Base-by-base conservation (phyloP, 2,888 invertebrate genomes). In the Callimorpha dominula region DNA sequence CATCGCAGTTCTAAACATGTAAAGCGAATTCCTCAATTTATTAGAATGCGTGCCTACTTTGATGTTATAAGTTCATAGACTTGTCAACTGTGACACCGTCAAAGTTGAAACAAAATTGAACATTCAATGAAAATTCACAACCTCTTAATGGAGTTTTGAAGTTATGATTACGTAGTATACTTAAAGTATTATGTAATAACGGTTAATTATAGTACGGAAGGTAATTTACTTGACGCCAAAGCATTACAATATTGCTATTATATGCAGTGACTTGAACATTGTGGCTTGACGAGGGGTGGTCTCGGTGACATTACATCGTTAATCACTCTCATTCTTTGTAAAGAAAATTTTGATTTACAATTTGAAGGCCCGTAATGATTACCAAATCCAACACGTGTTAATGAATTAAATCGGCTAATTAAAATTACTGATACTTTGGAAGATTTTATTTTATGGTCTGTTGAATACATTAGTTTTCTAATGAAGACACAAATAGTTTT, bases 321-420 rank as follows among this genome's bases (percentile, higher is more conserved):
- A 95, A 95, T 95, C 95, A 95, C 89, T 89, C 87, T 86, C 84
- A 91, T 91, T 92, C 88, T 90, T 87, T 86, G 82, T 79, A 85
- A 90, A 91, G 91, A 91, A 93, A 93, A 92, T 93, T 95, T 93
- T 93, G 93, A 94, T 94, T 94, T 94, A 94, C 93, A 93, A 92
- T 93, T 91, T 90, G 87, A 92, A 92, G 86, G 86, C 71, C 87
- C 84, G 83, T 89, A 82, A 88, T 88, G 91, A 93, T 93, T 92
- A 89, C 89, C 86, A 90, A 91, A 93, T 89, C 88, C 90, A 89
- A 91, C 88, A 88, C 85, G 79, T 85, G 81, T 88, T 92, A 91
- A 93, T 94, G 90, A 93, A 94, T 94, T 91, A 90, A 86, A 85
- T 84, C 80, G 75, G 87, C 91, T 92, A 91, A 92, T 93, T 91